A percentile compares a stretch with the other conserved stretches of the same genome.
These are phyloP conservation scores for Heliocidaris erythrogramma DNA, from an alignment of 35 echinoderm and acorn worm species.

Conservation along the genomic window DNA sequence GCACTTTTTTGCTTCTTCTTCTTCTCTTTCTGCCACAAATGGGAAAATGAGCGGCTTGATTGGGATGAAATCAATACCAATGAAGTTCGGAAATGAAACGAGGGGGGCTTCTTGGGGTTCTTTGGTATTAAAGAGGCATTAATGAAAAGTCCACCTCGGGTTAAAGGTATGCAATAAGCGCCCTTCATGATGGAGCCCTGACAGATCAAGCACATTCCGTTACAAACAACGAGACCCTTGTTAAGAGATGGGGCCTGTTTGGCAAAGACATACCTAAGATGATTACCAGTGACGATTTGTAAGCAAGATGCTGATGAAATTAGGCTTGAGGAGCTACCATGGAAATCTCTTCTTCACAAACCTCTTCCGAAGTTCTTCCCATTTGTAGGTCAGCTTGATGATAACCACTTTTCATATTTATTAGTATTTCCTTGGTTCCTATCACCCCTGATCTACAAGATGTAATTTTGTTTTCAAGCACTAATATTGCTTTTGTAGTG, in stretches of 20 bases:
- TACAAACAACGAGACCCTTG: conserved; percentile 39
- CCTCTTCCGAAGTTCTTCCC: neutral
- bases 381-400: neutral
- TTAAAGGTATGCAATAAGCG: conserved; percentile 21
- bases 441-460: neutral
- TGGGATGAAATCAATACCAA: conserved; percentile 49
- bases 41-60: conserved; percentile 49
- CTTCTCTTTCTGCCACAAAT: conserved; percentile 39
- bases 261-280: conserved; percentile 29
- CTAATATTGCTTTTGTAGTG: neutral
- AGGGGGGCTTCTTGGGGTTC: conserved; percentile 34
- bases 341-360: conserved; percentile 19
- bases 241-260: conserved; percentile 29
- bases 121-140: conserved; percentile 45
- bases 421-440: neutral
- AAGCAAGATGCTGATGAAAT: conserved; percentile 49
- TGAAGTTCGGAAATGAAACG: conserved; percentile 52
- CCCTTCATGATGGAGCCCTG: neutral
- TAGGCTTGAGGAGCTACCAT: conserved; percentile 18
- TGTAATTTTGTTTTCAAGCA: neutral
- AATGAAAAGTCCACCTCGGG: conserved; percentile 43
- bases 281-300: conserved; percentile 13
- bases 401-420: conserved; percentile 8
- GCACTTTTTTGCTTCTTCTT: conserved; percentile 24
- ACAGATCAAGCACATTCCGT: conserved; percentile 41